Evolutionary conservation across 2,888 invertebrate genomes (phyloP).

Genomic region (Carabus problematicus): DNA sequence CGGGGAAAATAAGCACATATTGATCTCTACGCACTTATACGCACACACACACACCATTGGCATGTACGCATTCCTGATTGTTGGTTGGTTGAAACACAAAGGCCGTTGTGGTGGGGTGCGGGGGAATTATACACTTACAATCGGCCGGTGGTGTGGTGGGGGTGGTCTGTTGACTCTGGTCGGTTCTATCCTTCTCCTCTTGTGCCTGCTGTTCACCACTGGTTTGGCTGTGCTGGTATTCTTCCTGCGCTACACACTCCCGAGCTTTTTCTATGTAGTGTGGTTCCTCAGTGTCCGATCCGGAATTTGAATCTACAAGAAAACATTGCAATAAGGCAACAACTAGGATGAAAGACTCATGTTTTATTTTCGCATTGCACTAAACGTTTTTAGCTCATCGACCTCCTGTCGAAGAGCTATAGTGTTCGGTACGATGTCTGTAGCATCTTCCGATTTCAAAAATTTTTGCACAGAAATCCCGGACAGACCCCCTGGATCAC

Average conservation of each 20-base stretch:
- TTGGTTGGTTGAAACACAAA: no score
- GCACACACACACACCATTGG: no score
- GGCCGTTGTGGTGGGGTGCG: no score
- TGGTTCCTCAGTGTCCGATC: slow-evolving; percentile 32
- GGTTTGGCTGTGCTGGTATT: slow-evolving; percentile 28
- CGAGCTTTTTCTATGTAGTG: slow-evolving; percentile 33
- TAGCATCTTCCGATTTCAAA: no score
- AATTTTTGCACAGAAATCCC: no score
- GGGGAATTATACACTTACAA: slow-evolving; percentile 1
- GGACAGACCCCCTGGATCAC: no score
- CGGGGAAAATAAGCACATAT: slow-evolving; percentile 34
- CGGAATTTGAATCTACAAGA: slow-evolving; percentile 35
- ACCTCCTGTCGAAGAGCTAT: no score
- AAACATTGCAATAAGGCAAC: neutral
- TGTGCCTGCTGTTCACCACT: slow-evolving; percentile 12
- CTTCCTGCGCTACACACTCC: slow-evolving; percentile 15
- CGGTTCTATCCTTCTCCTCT: slow-evolving; percentile 58
- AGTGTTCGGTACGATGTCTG: no score
- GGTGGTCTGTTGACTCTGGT: slow-evolving; percentile 60
- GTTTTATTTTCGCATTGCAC: no score
- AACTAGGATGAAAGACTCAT: no score
- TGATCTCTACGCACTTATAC: slow-evolving; percentile 7
- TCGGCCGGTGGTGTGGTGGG: slow-evolving; percentile 57
- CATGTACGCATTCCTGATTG: no score
- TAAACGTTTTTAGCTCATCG: no score